A percentile compares a stretch with the other conserved stretches of the same genome.
These are phyloP conservation scores for Furcifer pardalis DNA, from an alignment of 2,797 vertebrate genomes.

Conservation along the genomic window DNA sequence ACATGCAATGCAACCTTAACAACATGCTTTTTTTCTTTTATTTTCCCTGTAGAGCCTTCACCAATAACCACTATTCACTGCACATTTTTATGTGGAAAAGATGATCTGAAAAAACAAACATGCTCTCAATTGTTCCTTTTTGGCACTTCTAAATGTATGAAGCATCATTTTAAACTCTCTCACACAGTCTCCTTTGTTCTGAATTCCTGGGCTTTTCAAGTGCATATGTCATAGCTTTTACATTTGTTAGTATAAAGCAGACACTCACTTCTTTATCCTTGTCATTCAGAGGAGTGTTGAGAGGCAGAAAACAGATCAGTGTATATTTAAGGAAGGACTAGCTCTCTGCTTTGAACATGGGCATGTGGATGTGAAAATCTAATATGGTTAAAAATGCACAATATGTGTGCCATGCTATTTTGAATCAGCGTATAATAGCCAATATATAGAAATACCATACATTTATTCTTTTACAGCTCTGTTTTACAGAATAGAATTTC, in stretches of 20 bases:
- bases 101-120: slow-evolving; percentile 41
- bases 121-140: slow-evolving; percentile 21
- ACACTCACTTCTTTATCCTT: slow-evolving; percentile 26
- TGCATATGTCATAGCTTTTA: not conserved
- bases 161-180: slow-evolving; percentile 1
- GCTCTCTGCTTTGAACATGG: slow-evolving; percentile 32
- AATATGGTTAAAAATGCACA: slow-evolving; percentile 9
- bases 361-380: not conserved
- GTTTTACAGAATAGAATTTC: not conserved
- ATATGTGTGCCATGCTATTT: not conserved
- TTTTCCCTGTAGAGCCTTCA: not conserved
- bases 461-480: slow-evolving; percentile 7
- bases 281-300: slow-evolving; percentile 7
- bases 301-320: slow-evolving; percentile 19
- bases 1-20: not conserved
- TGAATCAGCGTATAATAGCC: not conserved
- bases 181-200: not conserved
- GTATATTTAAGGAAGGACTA: slow-evolving; percentile 6
- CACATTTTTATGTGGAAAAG: not conserved
- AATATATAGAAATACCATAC: not conserved
- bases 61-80: slow-evolving; percentile 28
- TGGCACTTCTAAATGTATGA: slow-evolving; percentile 3
- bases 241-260: slow-evolving; percentile 33
- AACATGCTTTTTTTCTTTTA: not conserved
- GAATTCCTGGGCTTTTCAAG: slow-evolving; percentile 14